Evolutionary conservation across 2,797 vertebrate species (phyloP), one percentile per base, ranked within the genome.

Genomic region (Lepidocolaptes lacrymiger): DNA sequence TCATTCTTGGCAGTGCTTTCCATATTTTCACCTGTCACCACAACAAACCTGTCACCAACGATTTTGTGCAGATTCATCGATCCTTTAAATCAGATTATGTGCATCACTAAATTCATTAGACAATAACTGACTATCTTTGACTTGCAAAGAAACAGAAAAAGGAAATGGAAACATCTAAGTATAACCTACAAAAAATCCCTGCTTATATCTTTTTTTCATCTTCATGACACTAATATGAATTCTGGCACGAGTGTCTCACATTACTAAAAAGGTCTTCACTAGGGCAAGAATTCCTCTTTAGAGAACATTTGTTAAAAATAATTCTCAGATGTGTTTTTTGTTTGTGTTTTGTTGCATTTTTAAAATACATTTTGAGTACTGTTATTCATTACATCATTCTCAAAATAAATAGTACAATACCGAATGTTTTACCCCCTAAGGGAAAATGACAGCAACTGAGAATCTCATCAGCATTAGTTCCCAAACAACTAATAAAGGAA

Each of bases 401-500:
- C 56, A 58, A 87, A 85, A 61, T 81, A 91, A 84, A 41, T 7
- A 37, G 14, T 52, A 67, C 22, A 36, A 67, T 14, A 85, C 15
- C 69, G 88, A 91, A 64, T 36, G 9, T 23, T 81, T 90, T 71
- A 79, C 10, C 48, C 41, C 72, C 49, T 37, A 54, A 44, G 63
- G 34, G 24, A 85, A 93, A 96, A 72, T 56, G 41, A 85, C 49
- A 91, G 69, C 23, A 78, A 41, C 27, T 44, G 66, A 86, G 51
- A 59, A 24, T 93, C 63, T 76, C 28, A 69, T 79, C 66, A 86
- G 66, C 49, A 52, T 68, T 62, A 71, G 32, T 84, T 79, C 71
- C 69, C 54, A 84, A 75, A 91, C 76, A 93, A 89, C 55, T 79
- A 79, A 83, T 87, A 91, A 72, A 80, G 51, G 19, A 91, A 88